Evolutionary conservation across 2,888 invertebrate genomes (phyloP).

Genomic region (Temnothorax unifasciatus): DNA sequence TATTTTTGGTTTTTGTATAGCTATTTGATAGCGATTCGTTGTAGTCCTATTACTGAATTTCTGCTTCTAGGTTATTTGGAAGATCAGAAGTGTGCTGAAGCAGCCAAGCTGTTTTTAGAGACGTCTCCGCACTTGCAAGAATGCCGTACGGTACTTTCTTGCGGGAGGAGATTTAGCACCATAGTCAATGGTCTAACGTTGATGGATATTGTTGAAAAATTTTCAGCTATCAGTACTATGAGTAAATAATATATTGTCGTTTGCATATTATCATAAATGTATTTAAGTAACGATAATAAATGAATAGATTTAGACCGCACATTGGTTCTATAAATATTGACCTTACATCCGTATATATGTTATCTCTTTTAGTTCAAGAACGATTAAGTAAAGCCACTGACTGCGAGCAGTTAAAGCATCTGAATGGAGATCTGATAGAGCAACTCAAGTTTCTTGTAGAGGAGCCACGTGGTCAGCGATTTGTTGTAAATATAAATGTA

Average conservation of each 20-base stretch:
- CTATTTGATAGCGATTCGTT: not conserved
- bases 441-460: conserved; percentile 83
- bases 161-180: conserved; percentile 79
- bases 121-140: conserved; percentile 79
- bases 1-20: not conserved
- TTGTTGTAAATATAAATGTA: conserved; percentile 85
- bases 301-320: not conserved
- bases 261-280: not conserved
- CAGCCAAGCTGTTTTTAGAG: conserved; percentile 79
- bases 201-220: conserved; percentile 82
- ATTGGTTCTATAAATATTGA: not conserved
- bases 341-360: not conserved
- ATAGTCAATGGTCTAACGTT: conserved; percentile 81
- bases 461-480: conserved; percentile 82
- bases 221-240: conserved; percentile 79
- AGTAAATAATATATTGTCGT: conserved; percentile 72
- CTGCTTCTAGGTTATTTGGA: conserved; percentile 82
- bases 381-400: conserved; percentile 80
- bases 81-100: conserved; percentile 73
- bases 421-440: conserved; percentile 81
- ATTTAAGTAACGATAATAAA: not conserved
- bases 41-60: not conserved
- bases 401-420: conserved; percentile 80
- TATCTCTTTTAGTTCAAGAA: conserved; percentile 80
- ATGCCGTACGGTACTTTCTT: conserved; percentile 77